phyloP scores from a whole-genome alignment of 2,888 invertebrate species.

The Ypsolopha scabrella region DNA sequence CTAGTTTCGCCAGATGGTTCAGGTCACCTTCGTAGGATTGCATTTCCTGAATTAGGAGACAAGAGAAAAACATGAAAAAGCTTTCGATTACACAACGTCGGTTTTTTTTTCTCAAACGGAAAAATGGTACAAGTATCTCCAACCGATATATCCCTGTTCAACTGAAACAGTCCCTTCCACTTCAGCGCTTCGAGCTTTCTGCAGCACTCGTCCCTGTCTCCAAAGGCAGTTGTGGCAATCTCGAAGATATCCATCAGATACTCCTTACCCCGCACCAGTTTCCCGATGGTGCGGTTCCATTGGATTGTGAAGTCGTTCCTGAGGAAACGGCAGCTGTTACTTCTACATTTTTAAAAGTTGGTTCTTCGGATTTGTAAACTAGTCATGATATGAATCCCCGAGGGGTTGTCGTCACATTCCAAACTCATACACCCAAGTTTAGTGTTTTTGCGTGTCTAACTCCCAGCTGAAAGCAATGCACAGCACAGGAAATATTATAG shows the following conservation, averaged over 20 bases:
- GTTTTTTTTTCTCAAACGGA: too few species aligned
- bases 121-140: constrained; percentile 2
- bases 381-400: too few species aligned
- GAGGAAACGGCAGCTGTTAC: constrained; percentile 1
- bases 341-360: background rate
- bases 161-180: constrained; percentile 77
- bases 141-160: constrained; percentile 72
- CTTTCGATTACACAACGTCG: too few species aligned
- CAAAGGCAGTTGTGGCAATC: constrained; percentile 86
- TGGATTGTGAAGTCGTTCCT: constrained; percentile 84
- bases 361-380: too few species aligned
- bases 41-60: constrained; percentile 85
- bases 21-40: constrained; percentile 86
- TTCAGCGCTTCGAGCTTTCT: constrained; percentile 84
- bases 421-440: too few species aligned
- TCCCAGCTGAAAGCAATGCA: too few species aligned
- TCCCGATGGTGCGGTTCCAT: constrained; percentile 82
- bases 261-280: constrained; percentile 82
- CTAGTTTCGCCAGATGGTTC: constrained; percentile 85
- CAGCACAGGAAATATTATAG: too few species aligned
- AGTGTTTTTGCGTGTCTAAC: too few species aligned
- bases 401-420: too few species aligned
- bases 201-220: constrained; percentile 83
- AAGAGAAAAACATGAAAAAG: background rate
- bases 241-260: constrained; percentile 89